Conservation (phyloP, 1,140 invertebrate genomes). For the Mesaphorura yosii region DNA sequence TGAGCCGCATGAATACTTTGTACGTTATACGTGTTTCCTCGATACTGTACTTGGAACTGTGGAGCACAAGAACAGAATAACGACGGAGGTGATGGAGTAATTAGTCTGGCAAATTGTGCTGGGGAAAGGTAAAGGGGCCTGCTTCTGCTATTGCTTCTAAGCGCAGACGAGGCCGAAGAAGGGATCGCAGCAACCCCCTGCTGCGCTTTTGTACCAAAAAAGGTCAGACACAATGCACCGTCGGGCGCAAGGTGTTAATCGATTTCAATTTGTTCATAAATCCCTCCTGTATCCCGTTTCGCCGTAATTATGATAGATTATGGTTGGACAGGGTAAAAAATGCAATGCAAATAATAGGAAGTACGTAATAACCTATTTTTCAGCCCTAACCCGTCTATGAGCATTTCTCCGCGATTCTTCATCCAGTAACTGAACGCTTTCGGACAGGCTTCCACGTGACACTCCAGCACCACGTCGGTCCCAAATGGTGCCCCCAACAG, state of each 20-base stretch:
- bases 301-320: conserved; percentile 2
- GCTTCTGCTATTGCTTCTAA: not conserved
- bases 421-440: conserved; percentile 32
- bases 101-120: not conserved
- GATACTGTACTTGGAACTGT: conserved; percentile 66
- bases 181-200: not conserved
- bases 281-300: not conserved
- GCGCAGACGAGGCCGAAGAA: not conserved
- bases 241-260: not conserved
- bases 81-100: not conserved
- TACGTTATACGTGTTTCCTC: conserved; percentile 63
- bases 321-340: conserved; percentile 2
- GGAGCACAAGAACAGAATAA: not conserved
- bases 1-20: conserved; percentile 69
- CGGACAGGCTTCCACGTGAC: conserved; percentile 34
- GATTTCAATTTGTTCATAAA: not conserved
- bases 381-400: conserved; percentile 29
- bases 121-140: not conserved
- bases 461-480: conserved; percentile 65
- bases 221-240: not conserved
- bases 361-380: conserved; percentile 32
- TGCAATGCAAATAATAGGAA: conserved; percentile 26
- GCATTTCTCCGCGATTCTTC: conserved; percentile 30
- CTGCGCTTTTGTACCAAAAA: not conserved
- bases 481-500: conserved; percentile 65